Evolutionary conservation across 2,888 invertebrate species (phyloP), one percentile per base, ranked within the genome.

Genomic region (Drosophila anomelani): DNA sequence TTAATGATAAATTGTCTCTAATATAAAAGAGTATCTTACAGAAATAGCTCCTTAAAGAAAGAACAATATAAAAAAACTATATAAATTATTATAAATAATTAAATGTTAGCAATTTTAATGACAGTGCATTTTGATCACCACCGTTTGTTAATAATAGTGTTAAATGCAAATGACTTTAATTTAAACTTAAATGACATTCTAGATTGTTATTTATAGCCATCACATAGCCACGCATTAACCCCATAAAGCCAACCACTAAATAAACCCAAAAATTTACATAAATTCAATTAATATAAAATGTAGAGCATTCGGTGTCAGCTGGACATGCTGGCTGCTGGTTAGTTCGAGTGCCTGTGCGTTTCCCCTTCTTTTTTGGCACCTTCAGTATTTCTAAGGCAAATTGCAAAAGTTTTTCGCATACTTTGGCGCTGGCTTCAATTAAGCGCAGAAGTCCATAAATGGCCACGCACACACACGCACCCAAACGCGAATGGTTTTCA

Each of bases 371-470:
- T 74, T 62, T 74, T 87, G 74, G 74, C 81, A 78, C 85, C 87
- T 82, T 75, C 51, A 56, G 55, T 56, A 53, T 61, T 55, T 66
- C 54, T 32, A 75, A 73, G 75, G 79, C 72, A 75, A 72, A 74
- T 75, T 77, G 85, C 76, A 70, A 85, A 87, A 85, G 80, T 82
- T 67, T 79, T 79, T 88, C 85, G 76, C 75, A 77, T 79, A 72
- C 77, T 68, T 81, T 73, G 70, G 75, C 64, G 60, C 74, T 77
- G 76, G 80, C 75, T 75, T 83, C 85, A 83, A 88, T 83, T 83
- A 83, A 83, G 88, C 83, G 83, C 80, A 78, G 85, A 83, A 76
- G 75, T 82, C 88, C 85, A 88, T 85, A 83, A 83, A 83, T 83
- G 83, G 83, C 70, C 56, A 61, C 36, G 76, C 61, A 72, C 72